Conservation (phyloP, 2,888 invertebrate species). For the Entomobrya proxima region DNA sequence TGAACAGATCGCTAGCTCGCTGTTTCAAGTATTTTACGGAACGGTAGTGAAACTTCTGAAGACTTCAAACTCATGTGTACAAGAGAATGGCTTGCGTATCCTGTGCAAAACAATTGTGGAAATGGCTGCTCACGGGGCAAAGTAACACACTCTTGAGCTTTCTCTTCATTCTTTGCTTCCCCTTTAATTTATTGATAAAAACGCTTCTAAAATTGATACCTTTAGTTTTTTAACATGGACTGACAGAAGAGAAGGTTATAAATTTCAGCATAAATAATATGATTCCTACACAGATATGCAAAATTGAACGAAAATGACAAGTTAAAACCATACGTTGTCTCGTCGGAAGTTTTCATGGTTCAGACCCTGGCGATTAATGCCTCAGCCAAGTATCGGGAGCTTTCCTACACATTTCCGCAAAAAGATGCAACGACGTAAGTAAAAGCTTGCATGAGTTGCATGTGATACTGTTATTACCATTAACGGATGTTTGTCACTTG, state of each 20-base stretch:
- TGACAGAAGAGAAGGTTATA: too few relatives aligned
- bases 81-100: constrained; percentile 48
- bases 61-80: constrained; percentile 67
- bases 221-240: not conserved
- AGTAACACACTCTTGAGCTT: constrained; percentile 40
- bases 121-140: constrained; percentile 57
- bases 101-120: constrained; percentile 30
- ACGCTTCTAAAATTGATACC: not conserved
- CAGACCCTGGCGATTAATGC: constrained; percentile 47
- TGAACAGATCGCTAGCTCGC: constrained; percentile 57
- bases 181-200: constrained; percentile 4
- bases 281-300: constrained; percentile 3
- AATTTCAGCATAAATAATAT: not conserved
- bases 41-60: constrained; percentile 65
- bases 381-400: constrained; percentile 15
- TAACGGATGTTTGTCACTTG: too few relatives aligned
- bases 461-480: too few relatives aligned
- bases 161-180: not conserved
- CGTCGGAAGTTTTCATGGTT: constrained; percentile 53
- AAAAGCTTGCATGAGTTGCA: too few relatives aligned
- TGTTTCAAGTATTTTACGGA: constrained; percentile 65
- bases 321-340: constrained; percentile 24
- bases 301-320: constrained; percentile 23
- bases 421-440: constrained; percentile 29
- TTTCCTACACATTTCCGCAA: constrained; percentile 47